Percentiles rank a stretch among this genome's conserved stretches.
phyloP scores from a whole-genome alignment of 1,140 invertebrate genomes.

The Cotesia typhae region DNA sequence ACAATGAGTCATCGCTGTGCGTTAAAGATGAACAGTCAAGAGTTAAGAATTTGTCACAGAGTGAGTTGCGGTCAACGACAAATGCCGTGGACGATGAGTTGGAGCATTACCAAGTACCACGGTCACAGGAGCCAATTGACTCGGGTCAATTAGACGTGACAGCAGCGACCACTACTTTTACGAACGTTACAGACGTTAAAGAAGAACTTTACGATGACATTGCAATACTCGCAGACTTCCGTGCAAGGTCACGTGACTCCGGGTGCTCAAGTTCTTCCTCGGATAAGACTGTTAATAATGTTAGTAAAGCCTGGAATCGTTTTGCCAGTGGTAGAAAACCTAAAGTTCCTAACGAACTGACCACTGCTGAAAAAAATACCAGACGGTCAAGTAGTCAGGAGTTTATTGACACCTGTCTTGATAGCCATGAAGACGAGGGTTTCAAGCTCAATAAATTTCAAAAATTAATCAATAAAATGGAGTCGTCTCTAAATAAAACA shows the following conservation, averaged over 20 bases:
- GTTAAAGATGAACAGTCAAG: conserved; percentile 18
- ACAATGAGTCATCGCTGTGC: conserved; percentile 3
- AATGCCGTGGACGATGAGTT: conserved; percentile 18
- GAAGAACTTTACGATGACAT: conserved; percentile 56
- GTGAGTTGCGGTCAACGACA: conserved; percentile 21
- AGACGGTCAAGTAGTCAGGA: conserved; percentile 19
- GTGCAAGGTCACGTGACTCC: conserved; percentile 42
- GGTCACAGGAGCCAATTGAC: conserved; percentile 33
- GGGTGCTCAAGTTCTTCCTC: conserved; percentile 14
- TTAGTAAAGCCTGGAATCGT: conserved; percentile 51
- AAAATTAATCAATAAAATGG: conserved; percentile 57
- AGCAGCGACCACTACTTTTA: background rate
- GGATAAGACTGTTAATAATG: conserved; percentile 29
- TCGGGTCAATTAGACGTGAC: conserved; percentile 18
- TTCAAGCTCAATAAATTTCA: conserved; percentile 54
- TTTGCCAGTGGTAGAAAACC: conserved; percentile 46
- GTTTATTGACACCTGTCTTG: conserved; percentile 31
- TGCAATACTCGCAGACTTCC: conserved; percentile 48
- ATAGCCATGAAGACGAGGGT: conserved; percentile 27
- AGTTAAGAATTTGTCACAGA: conserved; percentile 2
- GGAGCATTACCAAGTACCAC: conserved; percentile 55
- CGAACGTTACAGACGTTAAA: background rate
- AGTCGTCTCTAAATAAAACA: conserved; percentile 52
- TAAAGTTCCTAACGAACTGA: conserved; percentile 18
- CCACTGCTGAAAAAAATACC: conserved; percentile 32